Base-by-base conservation (phyloP, 2,888 invertebrate genomes). In the Dinocampus coccinellae region DNA sequence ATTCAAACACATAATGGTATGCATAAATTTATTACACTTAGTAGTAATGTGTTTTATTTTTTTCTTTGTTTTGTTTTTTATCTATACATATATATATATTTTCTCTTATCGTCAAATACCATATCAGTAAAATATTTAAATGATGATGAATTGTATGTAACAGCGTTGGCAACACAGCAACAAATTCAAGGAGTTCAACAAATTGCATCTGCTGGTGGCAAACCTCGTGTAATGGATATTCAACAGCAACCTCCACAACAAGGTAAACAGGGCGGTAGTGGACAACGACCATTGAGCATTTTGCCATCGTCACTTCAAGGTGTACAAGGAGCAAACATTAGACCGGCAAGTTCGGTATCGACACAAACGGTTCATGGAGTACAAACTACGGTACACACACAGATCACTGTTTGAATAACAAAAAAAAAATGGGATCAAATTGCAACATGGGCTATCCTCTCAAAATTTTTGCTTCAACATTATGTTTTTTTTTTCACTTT, bases 321-420 rank as follows among this genome's bases (percentile, higher is more conserved):
- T 0, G 84, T 87, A 3, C 87, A 91, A 80, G 89, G 90, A 64
- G 88, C 89, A 16, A 91, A 90, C 78, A 92, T 94, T 76, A 90
- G 95, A 63, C 95, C 95, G 0, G 94, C 90, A 3, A 93, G 94
- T 78, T 95, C 95, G 0, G 95, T 96, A 11, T 95, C 95, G 6
- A 96, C 96, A 0, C 96, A 96, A 87, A 96, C 96, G 0, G 87
- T 86, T 73, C 89, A 90, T 70, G 84, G 87, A 78, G 85, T 87
- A 63, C 86, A 87, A 76, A 80, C 87, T 36, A 84, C 88, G 75
- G 85, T 87, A 77, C 86, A 88, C 76, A 82, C 80, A 70, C 85
- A 85, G 85, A 84, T 87, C 78, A 74, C 73, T 81, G 78, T 76
- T 63, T 34, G 36, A 20, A 66, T 57, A 65, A 66, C 29, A 69